Conservation (phyloP, 2,113 vertebrate species). For the Brachypteracias leptosomus region DNA sequence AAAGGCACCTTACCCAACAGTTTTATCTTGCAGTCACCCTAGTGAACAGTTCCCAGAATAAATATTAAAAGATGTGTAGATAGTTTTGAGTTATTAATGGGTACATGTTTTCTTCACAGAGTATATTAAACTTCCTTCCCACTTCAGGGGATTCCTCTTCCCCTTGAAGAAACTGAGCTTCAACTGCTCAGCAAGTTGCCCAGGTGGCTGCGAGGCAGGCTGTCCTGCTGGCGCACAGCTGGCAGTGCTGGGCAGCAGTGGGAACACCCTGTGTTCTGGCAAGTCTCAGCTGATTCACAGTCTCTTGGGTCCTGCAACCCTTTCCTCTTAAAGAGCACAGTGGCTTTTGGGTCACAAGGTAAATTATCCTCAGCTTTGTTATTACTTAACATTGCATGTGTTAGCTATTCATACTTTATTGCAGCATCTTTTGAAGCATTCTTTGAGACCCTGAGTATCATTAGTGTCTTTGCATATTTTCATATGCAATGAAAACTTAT, state of each 20-base stretch:
- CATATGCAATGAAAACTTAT: background rate
- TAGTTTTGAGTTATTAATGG: background rate
- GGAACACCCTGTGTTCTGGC: background rate
- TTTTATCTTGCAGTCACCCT: background rate
- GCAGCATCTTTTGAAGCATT: background rate
- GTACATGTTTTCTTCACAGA: background rate
- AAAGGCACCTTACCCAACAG: background rate
- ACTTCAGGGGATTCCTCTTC: background rate
- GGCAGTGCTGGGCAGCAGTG: background rate
- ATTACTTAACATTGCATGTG: background rate
- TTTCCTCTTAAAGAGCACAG: background rate
- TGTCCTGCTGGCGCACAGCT: rapidly evolving
- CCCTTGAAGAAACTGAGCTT: background rate
- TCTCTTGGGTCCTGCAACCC: background rate
- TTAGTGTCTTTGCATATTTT: background rate
- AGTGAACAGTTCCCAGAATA: background rate
- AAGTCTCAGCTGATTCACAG: background rate
- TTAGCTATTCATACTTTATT: background rate
- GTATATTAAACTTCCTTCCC: background rate
- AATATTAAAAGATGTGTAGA: background rate
- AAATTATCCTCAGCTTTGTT: background rate
- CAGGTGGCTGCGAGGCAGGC: background rate
- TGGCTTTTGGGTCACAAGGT: background rate
- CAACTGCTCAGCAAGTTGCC: background rate
- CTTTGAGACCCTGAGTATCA: background rate